A percentile compares a stretch with the other conserved stretches of the same genome.
phyloP scores from a whole-genome alignment of 1,140 invertebrate genomes.

The Eriocheir sinensis region DNA sequence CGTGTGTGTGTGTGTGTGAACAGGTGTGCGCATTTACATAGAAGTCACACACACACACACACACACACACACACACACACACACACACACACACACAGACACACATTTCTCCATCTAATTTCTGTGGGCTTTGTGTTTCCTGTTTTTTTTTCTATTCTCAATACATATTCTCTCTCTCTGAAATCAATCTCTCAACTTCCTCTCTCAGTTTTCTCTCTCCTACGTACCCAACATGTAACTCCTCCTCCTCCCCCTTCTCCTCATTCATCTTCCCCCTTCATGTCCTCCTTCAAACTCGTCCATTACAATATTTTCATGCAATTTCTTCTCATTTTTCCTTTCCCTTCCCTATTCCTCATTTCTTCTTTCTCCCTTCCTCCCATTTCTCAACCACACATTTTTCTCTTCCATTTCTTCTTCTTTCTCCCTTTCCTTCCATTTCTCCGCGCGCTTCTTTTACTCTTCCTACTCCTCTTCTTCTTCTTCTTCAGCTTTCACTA shows the following conservation, averaged over 20 bases:
- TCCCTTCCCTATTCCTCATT: not conserved
- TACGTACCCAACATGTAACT: conserved; percentile 3
- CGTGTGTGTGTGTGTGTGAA: too few relatives aligned
- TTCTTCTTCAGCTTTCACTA: not conserved
- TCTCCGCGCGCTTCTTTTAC: not conserved
- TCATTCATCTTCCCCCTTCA: conserved; percentile 2
- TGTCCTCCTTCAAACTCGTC: not conserved
- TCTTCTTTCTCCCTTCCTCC: too few relatives aligned
- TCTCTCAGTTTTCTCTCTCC: not conserved
- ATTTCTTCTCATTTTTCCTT: not conserved
- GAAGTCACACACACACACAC: not conserved
- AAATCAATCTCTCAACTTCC: not conserved
- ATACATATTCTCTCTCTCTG: conserved; percentile 7
- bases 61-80: conserved; percentile 40
- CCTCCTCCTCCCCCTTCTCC: not conserved
- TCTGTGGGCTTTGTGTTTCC: not conserved
- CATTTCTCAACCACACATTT: not conserved
- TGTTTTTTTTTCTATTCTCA: not conserved
- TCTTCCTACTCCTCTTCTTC: not conserved
- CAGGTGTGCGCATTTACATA: not conserved
- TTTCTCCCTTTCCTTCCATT: not conserved
- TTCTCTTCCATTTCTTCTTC: not conserved
- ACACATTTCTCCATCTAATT: not conserved
- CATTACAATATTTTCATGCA: not conserved
- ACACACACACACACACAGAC: conserved; percentile 33